These are phyloP conservation scores for Digitonthophagus gazella DNA, from an alignment of 2,888 invertebrate genomes.

Conservation along the genomic window DNA sequence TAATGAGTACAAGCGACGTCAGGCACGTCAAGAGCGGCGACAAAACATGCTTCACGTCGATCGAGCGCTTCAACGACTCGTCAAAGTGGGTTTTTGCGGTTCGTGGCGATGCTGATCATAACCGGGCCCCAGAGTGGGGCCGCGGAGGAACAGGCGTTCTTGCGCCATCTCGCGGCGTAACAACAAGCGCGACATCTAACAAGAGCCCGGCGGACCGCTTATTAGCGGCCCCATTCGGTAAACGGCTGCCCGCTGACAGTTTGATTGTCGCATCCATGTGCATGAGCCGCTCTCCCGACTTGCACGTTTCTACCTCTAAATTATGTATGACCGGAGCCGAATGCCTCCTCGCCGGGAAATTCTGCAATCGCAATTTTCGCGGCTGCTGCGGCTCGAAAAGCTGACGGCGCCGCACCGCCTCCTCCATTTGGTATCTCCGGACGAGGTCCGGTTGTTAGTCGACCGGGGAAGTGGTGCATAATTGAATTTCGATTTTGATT, in stretches of 20 bases:
- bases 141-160: not conserved
- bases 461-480: not conserved
- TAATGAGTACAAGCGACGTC: not conserved
- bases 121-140: not conserved
- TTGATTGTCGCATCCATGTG: slow-evolving; percentile 42
- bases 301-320: slow-evolving; percentile 12
- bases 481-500: not conserved
- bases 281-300: slow-evolving; percentile 31
- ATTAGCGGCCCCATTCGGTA: slow-evolving; percentile 40
- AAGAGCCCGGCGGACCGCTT: slow-evolving; percentile 37
- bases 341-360: not conserved
- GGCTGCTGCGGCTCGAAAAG: not conserved
- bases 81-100: not conserved
- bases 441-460: not conserved
- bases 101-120: not conserved
- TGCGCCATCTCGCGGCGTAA: slow-evolving; percentile 33
- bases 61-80: not conserved
- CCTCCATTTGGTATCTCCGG: not conserved
- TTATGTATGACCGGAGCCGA: slow-evolving; percentile 10
- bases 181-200: slow-evolving; percentile 36
- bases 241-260: slow-evolving; percentile 39
- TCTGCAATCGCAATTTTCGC: not conserved
- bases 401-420: not conserved
- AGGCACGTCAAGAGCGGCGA: not conserved
- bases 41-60: not conserved